phyloP scores from a whole-genome alignment of 2,113 vertebrate genomes.

The Sus scrofa region DNA sequence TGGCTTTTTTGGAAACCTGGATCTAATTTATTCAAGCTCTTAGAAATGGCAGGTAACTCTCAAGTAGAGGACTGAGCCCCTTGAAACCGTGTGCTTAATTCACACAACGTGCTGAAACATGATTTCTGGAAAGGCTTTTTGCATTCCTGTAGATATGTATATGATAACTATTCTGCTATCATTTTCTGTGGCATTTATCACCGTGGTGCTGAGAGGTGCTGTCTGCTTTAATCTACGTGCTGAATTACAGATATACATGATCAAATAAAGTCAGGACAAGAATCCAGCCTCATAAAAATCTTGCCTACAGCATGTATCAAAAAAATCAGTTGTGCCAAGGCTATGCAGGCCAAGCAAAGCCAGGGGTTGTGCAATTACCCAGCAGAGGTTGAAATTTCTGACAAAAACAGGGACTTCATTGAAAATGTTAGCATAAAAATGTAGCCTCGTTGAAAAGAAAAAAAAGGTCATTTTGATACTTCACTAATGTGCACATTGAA shows the following conservation, averaged over 20 bases:
- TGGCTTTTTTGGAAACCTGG: neutral
- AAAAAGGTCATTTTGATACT: conserved; percentile 23
- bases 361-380: conserved; percentile 68
- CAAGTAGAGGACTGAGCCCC: neutral
- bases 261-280: conserved; percentile 76
- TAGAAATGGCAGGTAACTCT: neutral
- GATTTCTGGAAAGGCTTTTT: conserved; percentile 47
- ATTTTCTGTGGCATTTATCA: neutral
- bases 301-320: conserved; percentile 76
- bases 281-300: conserved; percentile 77
- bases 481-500: conserved; percentile 18
- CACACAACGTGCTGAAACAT: conserved; percentile 4
- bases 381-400: conserved; percentile 61
- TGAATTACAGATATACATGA: conserved; percentile 57
- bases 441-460: neutral
- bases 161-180: conserved; percentile 54
- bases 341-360: conserved; percentile 21
- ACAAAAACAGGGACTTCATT: conserved; percentile 66
- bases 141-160: conserved; percentile 54
- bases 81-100: neutral
- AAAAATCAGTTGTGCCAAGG: conserved; percentile 8
- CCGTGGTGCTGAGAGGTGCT: conserved; percentile 51
- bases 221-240: conserved; percentile 58
- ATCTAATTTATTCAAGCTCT: neutral
- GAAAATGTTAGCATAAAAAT: conserved; percentile 58